Percentiles rank a stretch among this genome's conserved stretches.
phyloP scores from a whole-genome alignment of 2,888 invertebrate species.

The Lottia gigantea region DNA sequence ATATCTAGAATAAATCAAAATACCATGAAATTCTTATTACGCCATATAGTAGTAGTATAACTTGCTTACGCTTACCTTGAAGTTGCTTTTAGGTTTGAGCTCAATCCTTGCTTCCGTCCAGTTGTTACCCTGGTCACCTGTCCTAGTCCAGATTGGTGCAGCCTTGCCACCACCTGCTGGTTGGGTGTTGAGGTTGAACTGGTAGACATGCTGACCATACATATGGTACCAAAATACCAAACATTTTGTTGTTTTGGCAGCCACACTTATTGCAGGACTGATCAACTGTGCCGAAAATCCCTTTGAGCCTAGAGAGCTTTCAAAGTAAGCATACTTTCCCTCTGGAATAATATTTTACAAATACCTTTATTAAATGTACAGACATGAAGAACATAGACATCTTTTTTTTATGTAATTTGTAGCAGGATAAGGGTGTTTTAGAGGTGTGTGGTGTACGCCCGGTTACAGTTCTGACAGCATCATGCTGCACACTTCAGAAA shows the following conservation, averaged over 20 bases:
- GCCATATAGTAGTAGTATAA: no score
- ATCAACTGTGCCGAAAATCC: conserved; percentile 40
- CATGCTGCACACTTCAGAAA: not conserved
- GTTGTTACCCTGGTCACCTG: conserved; percentile 39
- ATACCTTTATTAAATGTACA: no score
- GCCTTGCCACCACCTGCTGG: conserved; percentile 34
- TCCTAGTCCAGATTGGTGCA: conserved; percentile 38
- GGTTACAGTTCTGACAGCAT: not conserved
- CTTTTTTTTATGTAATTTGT: no score
- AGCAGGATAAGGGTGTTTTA: no score
- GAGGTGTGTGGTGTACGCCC: no score
- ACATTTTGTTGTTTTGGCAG: conserved; percentile 30
- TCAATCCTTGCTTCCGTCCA: conserved; percentile 44
- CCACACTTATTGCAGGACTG: conserved; percentile 34
- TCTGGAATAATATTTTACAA: conserved; percentile 20
- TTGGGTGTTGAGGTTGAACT: conserved; percentile 44
- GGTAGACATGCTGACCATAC: conserved; percentile 52
- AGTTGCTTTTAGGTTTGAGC: conserved; percentile 18
- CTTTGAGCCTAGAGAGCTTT: conserved; percentile 34
- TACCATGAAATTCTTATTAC: no score
- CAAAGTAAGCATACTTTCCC: conserved; percentile 52
- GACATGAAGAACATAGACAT: no score
- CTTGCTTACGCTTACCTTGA: conserved; percentile 4
- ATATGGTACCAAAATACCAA: conserved; percentile 60
- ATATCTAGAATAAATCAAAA: no score